Evolutionary conservation across 1,140 invertebrate species (phyloP).

Genomic region (Drosophila littoralis): DNA sequence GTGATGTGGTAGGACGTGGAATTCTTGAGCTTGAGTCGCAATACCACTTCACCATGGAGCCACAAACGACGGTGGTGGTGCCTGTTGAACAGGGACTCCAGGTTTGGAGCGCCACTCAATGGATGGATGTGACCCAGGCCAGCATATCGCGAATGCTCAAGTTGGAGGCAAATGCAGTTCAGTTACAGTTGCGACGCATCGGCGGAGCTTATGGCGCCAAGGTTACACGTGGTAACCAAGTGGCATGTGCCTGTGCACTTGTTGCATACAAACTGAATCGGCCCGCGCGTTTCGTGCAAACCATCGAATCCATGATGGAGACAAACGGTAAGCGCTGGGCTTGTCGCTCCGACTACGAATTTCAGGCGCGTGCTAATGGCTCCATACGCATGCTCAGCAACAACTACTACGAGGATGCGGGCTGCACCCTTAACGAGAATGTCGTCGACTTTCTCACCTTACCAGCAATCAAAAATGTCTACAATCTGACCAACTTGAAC

Average conservation of each 20-base stretch:
- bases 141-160: constrained; percentile 86
- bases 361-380: constrained; percentile 87
- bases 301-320: constrained; percentile 89
- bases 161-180: constrained; percentile 86
- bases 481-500: constrained; percentile 85
- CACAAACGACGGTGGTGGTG: constrained; percentile 87
- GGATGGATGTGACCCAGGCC: constrained; percentile 88
- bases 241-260: constrained; percentile 87
- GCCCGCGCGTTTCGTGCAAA: constrained; percentile 88
- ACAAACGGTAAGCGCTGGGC: constrained; percentile 87
- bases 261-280: constrained; percentile 87
- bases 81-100: constrained; percentile 87
- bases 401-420: constrained; percentile 88
- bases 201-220: constrained; percentile 91
- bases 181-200: constrained; percentile 87
- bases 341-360: constrained; percentile 85
- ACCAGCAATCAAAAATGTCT: constrained; percentile 86
- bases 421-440: constrained; percentile 87
- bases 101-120: constrained; percentile 87
- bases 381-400: constrained; percentile 88
- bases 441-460: constrained; percentile 76
- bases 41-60: constrained; percentile 87
- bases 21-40: constrained; percentile 78
- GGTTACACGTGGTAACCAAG: constrained; percentile 86
- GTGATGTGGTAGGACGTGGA: constrained; percentile 57